A percentile compares a stretch with the other conserved stretches of the same genome.
Evolutionary conservation across 2,888 invertebrate genomes (phyloP).

Genomic region (Chelonus formosanus): DNA sequence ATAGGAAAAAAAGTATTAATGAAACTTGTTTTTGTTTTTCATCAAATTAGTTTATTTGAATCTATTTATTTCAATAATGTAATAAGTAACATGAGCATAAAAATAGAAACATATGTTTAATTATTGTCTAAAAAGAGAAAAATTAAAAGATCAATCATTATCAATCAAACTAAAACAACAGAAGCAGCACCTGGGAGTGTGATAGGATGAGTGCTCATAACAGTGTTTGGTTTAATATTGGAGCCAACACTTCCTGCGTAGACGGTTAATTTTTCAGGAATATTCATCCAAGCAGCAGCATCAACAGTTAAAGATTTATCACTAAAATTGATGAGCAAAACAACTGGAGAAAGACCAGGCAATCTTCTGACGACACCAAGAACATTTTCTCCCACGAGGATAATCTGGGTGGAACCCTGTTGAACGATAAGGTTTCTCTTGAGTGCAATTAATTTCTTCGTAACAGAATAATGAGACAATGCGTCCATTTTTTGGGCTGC

Average conservation of each 20-base stretch:
- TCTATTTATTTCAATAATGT: no score
- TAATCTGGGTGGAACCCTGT: slow-evolving; percentile 60
- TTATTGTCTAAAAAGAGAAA: no score
- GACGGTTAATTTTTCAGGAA: slow-evolving; percentile 36
- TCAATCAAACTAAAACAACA: slow-evolving; percentile 40
- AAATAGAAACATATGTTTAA: no score
- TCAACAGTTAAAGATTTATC: slow-evolving; percentile 32
- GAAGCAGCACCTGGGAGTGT: slow-evolving; percentile 48
- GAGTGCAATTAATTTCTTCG: slow-evolving; percentile 65
- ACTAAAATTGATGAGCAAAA: slow-evolving; percentile 40
- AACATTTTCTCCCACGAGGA: slow-evolving; percentile 37
- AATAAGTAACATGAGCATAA: no score
- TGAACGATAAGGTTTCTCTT: slow-evolving; percentile 65
- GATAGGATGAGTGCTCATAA: slow-evolving; percentile 34
- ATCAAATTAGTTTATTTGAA: no score
- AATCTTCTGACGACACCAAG: slow-evolving; percentile 38
- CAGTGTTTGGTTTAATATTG: slow-evolving; percentile 31
- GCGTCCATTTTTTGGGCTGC: slow-evolving; percentile 66
- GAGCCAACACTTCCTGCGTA: slow-evolving; percentile 41
- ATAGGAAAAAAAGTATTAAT: no score
- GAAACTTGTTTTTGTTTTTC: no score
- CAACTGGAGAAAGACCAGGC: slow-evolving; percentile 31
- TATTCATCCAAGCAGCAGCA: slow-evolving; percentile 38
- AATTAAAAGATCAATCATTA: no score
- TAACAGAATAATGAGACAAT: slow-evolving; percentile 69